Evolutionary conservation across 1,140 invertebrate species (phyloP).

Genomic region (Anastatus disparis): DNA sequence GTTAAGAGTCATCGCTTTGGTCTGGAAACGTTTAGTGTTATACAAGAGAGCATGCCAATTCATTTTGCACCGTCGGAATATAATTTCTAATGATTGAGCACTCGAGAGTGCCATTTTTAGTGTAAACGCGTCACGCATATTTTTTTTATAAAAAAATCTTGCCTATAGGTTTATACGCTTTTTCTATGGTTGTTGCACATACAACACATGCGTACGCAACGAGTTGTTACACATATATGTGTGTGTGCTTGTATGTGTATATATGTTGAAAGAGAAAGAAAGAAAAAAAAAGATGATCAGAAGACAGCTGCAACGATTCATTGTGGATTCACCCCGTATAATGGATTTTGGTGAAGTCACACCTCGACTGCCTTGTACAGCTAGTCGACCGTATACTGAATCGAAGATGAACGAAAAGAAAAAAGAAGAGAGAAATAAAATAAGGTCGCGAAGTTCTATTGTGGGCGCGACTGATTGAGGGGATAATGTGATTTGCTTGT

Average conservation of each 20-base stretch:
- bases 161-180: no score
- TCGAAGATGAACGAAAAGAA: background rate
- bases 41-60: background rate
- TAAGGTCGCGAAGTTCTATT: background rate
- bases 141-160: no score
- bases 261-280: background rate
- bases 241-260: no score
- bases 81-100: conserved; percentile 44
- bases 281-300: conserved; percentile 45
- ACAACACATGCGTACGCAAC: background rate
- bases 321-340: conserved; percentile 59
- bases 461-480: background rate
- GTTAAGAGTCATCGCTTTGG: conserved; percentile 24
- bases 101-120: conserved; percentile 32
- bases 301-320: conserved; percentile 59
- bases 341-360: conserved; percentile 59
- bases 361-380: conserved; percentile 41
- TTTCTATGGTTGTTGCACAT: no score
- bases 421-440: conserved; percentile 13
- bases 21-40: background rate
- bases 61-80: conserved; percentile 18
- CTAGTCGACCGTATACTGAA: background rate
- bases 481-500: background rate
- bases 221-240: no score
- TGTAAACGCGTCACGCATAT: conserved; percentile 33